These are phyloP conservation scores for Rhogogaster chlorosoma DNA, from an alignment of 2,888 invertebrate species.

Conservation along the genomic window DNA sequence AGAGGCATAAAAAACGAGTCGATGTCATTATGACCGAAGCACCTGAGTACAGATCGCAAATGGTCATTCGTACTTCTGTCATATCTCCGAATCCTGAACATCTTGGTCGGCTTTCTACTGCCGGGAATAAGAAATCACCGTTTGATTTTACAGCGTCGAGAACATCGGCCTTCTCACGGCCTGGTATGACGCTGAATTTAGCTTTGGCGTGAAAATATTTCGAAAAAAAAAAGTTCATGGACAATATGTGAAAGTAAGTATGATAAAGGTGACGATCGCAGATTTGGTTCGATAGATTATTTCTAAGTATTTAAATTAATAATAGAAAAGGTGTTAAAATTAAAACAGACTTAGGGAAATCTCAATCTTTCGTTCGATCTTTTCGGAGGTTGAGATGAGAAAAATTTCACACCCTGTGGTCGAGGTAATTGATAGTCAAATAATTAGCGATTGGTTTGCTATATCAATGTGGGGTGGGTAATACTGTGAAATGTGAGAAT, in stretches of 20 bases:
- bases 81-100: slow-evolving; percentile 81
- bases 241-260: neutral
- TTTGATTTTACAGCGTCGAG: slow-evolving; percentile 62
- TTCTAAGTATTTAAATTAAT: neutral
- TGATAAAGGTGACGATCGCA: neutral
- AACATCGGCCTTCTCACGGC: slow-evolving; percentile 70
- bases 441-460: neutral
- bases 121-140: slow-evolving; percentile 59
- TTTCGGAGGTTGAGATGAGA: neutral
- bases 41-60: slow-evolving; percentile 71
- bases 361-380: neutral
- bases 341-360: neutral
- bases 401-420: neutral
- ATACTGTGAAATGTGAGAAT: neutral
- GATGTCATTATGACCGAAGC: slow-evolving; percentile 45
- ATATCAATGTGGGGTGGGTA: neutral
- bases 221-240: neutral
- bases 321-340: neutral
- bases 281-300: neutral
- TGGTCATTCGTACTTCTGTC: slow-evolving; percentile 79
- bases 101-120: slow-evolving; percentile 52
- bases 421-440: neutral
- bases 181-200: slow-evolving; percentile 69
- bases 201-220: slow-evolving; percentile 66
- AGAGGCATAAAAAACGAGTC: slow-evolving; percentile 27